phyloP scores from a whole-genome alignment of 1,140 invertebrate genomes.

The Liolophura sinensis region DNA sequence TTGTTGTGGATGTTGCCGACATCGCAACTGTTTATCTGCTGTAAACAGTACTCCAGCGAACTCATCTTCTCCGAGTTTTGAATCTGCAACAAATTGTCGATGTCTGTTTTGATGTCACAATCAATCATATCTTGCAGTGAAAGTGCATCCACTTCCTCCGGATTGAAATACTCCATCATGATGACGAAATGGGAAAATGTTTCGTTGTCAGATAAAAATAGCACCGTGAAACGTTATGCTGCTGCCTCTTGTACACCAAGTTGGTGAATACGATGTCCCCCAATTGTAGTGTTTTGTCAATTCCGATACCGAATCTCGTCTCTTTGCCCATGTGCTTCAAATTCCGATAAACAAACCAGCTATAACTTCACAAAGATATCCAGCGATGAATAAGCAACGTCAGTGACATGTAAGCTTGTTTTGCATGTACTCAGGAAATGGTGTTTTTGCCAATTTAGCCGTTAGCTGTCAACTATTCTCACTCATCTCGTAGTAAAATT shows the following conservation, averaged over 20 bases:
- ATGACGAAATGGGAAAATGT: background rate
- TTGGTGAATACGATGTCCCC: too few relatives aligned
- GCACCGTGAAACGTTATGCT: too few relatives aligned
- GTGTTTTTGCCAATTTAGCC: background rate
- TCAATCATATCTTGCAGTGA: conserved; percentile 70
- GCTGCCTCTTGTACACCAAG: too few relatives aligned
- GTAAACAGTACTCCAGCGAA: conserved; percentile 46
- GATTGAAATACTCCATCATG: conserved; percentile 12
- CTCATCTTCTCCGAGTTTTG: too few relatives aligned
- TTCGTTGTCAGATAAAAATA: background rate
- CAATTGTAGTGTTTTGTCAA: too few relatives aligned
- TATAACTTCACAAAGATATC: conserved; percentile 10
- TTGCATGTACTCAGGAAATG: background rate
- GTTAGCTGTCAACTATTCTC: conserved; percentile 1
- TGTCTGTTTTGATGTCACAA: conserved; percentile 80
- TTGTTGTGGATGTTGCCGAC: conserved; percentile 11
- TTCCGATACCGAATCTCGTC: too few relatives aligned
- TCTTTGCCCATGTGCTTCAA: conserved; percentile 2
- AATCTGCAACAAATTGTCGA: conserved; percentile 66
- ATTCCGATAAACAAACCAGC: conserved; percentile 6
- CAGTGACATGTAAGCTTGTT: conserved; percentile 2
- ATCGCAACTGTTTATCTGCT: conserved; percentile 53
- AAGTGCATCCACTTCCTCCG: conserved; percentile 8
- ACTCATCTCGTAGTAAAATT: conserved; percentile 13
- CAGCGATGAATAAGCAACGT: background rate